Conservation (phyloP, 2,113 vertebrate genomes). For the Herpailurus yagouaroundi region DNA sequence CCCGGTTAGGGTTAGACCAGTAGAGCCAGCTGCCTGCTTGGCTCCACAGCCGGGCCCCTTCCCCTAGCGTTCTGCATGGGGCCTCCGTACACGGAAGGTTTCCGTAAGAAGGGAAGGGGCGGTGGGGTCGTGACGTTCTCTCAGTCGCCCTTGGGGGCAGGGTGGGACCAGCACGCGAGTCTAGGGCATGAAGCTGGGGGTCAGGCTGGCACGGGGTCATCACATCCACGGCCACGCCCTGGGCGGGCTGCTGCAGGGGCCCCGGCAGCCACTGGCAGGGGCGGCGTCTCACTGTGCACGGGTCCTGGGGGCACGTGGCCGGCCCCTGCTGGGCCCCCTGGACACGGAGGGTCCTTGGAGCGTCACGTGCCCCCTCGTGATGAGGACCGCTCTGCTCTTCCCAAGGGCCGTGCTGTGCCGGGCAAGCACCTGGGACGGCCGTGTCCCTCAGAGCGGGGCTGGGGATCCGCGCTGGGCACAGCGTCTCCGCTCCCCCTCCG, state of each 20-base stretch:
- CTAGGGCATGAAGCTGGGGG: too few species aligned
- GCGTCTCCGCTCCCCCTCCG: accelerated
- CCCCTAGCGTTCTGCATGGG: accelerated
- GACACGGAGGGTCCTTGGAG: background rate
- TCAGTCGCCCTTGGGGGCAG: background rate
- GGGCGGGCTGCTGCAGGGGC: background rate
- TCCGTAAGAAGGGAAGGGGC: accelerated
- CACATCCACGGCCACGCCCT: background rate
- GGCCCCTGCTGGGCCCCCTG: accelerated
- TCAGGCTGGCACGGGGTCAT: background rate
- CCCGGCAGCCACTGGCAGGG: background rate
- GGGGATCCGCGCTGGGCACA: accelerated
- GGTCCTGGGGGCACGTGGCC: background rate
- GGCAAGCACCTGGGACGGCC: background rate
- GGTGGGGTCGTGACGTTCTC: background rate
- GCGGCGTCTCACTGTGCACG: background rate
- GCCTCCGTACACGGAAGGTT: accelerated
- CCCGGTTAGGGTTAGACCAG: accelerated
- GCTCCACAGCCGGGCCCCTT: accelerated
- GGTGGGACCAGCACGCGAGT: background rate
- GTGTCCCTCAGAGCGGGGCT: background rate
- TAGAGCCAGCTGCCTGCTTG: accelerated
- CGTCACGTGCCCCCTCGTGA: accelerated
- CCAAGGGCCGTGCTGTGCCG: background rate
- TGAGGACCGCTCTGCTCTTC: background rate